Evolutionary conservation across 2,113 vertebrate genomes (phyloP).

Genomic region (Pterocles gutturalis): DNA sequence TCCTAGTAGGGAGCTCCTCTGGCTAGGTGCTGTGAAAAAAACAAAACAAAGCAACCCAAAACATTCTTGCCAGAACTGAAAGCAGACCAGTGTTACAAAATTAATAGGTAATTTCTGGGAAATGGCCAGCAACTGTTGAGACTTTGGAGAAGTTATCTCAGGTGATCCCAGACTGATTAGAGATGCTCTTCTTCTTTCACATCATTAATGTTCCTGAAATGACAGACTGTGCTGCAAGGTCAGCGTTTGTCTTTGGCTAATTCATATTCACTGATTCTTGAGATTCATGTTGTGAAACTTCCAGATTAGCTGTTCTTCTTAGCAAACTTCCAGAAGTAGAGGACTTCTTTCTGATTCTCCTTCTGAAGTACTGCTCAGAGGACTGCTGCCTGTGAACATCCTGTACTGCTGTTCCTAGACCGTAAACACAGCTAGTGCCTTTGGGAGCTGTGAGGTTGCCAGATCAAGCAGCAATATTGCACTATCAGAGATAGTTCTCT

Average conservation of each 20-base stretch:
- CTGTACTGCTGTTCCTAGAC: slow-evolving; percentile 23
- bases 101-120: neutral
- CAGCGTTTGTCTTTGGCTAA: neutral
- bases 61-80: neutral
- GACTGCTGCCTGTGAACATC: neutral
- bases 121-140: neutral
- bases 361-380: neutral
- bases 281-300: neutral
- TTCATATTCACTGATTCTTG: neutral
- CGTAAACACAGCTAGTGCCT: neutral
- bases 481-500: neutral
- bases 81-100: neutral
- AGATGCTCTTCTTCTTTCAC: neutral
- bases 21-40: neutral
- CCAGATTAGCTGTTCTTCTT: neutral
- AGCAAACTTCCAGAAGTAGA: neutral
- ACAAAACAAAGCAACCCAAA: no score
- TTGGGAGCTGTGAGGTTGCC: neutral
- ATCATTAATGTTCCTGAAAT: neutral
- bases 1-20: neutral
- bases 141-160: neutral
- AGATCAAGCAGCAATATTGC: neutral
- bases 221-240: neutral
- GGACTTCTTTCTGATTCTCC: neutral
- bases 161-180: neutral